These are phyloP conservation scores for Spongilla lacustris DNA, from an alignment of 37 sponge, comb jelly and placozoan species.

Conservation along the genomic window DNA sequence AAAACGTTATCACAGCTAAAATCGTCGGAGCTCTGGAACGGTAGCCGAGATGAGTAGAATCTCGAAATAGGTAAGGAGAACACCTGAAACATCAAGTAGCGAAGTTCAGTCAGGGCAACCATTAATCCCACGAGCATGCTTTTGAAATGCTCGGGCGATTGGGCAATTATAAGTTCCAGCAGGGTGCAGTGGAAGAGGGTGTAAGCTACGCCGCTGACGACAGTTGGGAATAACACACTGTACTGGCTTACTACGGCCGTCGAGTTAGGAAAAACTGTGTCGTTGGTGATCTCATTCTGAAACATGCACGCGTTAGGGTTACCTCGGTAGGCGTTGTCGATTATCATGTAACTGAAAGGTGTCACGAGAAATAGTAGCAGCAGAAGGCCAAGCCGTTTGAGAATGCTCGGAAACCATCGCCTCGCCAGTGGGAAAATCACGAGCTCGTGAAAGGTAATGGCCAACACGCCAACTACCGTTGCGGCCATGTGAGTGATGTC, in stretches of 20 bases:
- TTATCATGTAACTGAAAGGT: neutral
- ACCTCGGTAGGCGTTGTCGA: neutral
- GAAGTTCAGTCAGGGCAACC: neutral
- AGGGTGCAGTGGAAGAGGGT: neutral
- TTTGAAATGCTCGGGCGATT: neutral
- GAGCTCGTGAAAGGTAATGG: neutral
- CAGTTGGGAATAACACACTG: neutral
- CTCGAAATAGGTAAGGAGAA: neutral
- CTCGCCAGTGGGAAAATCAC: neutral
- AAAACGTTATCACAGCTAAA: neutral
- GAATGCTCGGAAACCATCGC: slow-evolving; percentile 3
- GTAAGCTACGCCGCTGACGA: neutral
- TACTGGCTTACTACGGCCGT: neutral
- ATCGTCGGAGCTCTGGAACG: neutral
- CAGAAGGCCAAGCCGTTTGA: neutral
- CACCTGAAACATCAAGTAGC: neutral
- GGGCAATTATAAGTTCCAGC: neutral
- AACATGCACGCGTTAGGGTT: neutral
- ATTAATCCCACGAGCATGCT: neutral
- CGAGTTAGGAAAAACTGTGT: neutral
- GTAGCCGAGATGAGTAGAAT: neutral
- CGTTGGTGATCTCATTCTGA: neutral
- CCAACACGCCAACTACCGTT: neutral
- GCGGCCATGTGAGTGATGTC: neutral
- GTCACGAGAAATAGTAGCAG: neutral